phyloP scores from a whole-genome alignment of 2,888 invertebrate species.

The Torymus tubicola region DNA sequence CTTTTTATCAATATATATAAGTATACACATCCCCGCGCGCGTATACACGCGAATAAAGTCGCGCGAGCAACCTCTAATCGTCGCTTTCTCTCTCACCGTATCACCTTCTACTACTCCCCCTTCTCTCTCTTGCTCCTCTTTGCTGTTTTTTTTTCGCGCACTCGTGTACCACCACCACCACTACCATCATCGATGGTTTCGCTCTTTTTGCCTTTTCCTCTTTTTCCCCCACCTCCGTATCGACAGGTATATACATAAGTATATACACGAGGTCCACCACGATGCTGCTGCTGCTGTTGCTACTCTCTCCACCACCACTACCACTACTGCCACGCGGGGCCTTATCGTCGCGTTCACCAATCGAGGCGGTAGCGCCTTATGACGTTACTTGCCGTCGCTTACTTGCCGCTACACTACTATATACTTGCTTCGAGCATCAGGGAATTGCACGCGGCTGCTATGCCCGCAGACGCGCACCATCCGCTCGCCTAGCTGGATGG shows the following conservation, averaged over 20 bases:
- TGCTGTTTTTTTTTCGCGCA: no score
- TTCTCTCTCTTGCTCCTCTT: no score
- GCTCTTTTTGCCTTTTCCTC: conserved; percentile 17
- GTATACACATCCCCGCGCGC: no score
- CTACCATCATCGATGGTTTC: conserved; percentile 16
- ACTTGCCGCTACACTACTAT: conserved; percentile 64
- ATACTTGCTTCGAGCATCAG: no score
- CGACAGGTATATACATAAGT: no score
- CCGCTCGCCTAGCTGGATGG: conserved; percentile 75
- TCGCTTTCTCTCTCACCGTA: conserved; percentile 41
- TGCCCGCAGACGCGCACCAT: conserved; percentile 74
- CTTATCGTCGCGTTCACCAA: conserved; percentile 58
- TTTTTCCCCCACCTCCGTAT: background rate
- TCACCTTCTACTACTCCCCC: no score
- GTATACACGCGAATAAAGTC: no score
- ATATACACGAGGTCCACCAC: background rate
- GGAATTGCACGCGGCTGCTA: conserved; percentile 61
- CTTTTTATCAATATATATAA: no score
- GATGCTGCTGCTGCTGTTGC: background rate
- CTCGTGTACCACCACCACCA: no score
- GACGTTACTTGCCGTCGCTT: conserved; percentile 66
- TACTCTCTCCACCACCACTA: conserved; percentile 1
- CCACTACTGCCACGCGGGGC: conserved; percentile 44
- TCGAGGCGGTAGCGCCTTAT: conserved; percentile 59
- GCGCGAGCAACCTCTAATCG: conserved; percentile 43